Conservation (phyloP, 2,113 vertebrate genomes). For the Morone chrysops region DNA sequence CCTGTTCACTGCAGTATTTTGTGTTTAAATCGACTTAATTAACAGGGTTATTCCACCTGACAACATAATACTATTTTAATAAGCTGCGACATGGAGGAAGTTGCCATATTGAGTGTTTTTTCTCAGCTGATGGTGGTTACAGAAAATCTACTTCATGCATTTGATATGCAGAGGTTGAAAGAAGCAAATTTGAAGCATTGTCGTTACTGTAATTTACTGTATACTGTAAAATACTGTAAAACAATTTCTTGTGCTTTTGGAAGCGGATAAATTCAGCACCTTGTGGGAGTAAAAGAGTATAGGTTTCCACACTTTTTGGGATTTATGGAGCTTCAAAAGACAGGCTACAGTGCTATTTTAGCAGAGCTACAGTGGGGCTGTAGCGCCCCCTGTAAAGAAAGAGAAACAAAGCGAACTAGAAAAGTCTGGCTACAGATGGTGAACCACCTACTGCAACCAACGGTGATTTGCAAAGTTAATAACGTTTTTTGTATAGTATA, state of each 20-base stretch:
- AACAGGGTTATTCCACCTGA: neutral
- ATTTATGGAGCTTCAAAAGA: neutral
- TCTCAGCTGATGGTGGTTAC: neutral
- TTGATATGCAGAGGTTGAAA: neutral
- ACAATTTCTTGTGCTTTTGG: neutral
- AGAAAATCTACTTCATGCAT: neutral
- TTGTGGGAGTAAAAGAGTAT: neutral
- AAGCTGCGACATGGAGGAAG: slow-evolving; percentile 6
- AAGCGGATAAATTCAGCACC: neutral
- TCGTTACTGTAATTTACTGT: neutral
- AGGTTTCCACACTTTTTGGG: neutral
- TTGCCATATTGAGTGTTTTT: neutral
- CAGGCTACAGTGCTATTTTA: neutral
- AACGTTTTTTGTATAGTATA: no score
- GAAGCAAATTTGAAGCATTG: neutral
- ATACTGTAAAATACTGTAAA: no score
- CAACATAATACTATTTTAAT: neutral
- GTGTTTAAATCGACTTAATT: neutral
- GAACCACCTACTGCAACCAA: no score
- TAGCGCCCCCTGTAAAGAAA: neutral
- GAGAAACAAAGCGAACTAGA: neutral
- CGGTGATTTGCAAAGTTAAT: no score
- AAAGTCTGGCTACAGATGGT: no score
- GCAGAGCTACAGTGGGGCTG: neutral
- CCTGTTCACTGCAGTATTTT: no score